phyloP scores from a whole-genome alignment of 2,888 invertebrate genomes.

The Nasonovia ribisnigri region DNA sequence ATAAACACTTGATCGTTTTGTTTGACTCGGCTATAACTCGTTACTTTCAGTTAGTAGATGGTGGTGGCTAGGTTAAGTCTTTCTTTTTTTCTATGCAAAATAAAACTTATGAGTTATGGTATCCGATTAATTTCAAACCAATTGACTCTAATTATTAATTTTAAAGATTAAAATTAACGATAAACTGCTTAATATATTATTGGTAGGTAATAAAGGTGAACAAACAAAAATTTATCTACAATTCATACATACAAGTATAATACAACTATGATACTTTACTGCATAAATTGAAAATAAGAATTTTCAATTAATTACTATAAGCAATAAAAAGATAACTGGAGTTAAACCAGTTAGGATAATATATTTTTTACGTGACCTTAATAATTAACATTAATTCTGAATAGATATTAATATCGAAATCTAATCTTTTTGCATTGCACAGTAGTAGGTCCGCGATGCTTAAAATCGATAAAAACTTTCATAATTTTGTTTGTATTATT shows the following conservation, averaged over 20 bases:
- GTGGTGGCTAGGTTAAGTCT: no score
- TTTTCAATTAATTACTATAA: neutral
- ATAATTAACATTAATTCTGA: conserved; percentile 32
- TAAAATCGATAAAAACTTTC: conserved; percentile 34
- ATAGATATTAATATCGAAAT: conserved; percentile 11
- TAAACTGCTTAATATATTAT: neutral
- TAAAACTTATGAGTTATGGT: no score
- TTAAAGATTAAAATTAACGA: neutral
- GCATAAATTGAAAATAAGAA: neutral
- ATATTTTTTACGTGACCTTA: conserved; percentile 28
- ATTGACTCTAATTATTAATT: neutral
- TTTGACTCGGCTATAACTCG: no score
- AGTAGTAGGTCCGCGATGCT: conserved; percentile 44
- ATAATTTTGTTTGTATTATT: conserved; percentile 41
- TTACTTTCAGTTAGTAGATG: no score
- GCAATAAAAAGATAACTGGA: neutral
- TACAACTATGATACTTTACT: neutral
- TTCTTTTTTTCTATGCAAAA: no score
- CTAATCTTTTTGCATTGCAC: conserved; percentile 28
- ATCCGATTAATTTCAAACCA: neutral
- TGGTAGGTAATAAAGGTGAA: neutral
- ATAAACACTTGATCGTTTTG: no score
- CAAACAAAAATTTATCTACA: neutral
- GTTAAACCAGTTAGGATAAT: neutral
- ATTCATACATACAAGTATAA: neutral